Conservation (phyloP, 1,140 invertebrate genomes). For the Habropoda laboriosa region DNA sequence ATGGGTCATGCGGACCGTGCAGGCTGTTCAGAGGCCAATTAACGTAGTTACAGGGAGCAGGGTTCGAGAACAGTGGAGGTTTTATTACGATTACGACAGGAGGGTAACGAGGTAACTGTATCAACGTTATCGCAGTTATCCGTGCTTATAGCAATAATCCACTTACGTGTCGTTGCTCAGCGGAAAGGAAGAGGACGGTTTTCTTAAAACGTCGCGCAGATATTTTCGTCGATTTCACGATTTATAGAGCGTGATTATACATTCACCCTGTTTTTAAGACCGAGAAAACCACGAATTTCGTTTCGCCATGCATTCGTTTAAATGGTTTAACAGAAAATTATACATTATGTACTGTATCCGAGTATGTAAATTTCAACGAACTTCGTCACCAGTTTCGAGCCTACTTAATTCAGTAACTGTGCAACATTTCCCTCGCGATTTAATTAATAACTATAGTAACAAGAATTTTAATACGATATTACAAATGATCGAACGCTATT, state of each 20-base stretch:
- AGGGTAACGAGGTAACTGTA: conserved; percentile 67
- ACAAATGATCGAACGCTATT: too few species aligned
- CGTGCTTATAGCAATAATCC: conserved; percentile 41
- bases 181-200: neutral
- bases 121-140: conserved; percentile 59
- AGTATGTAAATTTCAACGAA: too few species aligned
- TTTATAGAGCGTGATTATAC: neutral
- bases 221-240: neutral
- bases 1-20: conserved; percentile 43
- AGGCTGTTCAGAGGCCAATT: conserved; percentile 64
- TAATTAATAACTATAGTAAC: too few species aligned
- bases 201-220: neutral
- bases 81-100: conserved; percentile 67
- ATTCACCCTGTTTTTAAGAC: neutral
- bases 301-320: neutral
- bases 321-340: neutral
- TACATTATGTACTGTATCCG: too few species aligned
- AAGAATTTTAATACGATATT: too few species aligned
- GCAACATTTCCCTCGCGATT: too few species aligned
- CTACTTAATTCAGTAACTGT: too few species aligned
- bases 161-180: conserved; percentile 21
- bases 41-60: conserved; percentile 66
- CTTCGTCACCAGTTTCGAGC: too few species aligned
- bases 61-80: conserved; percentile 58
- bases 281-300: neutral